Percentiles rank a stretch among this genome's conserved stretches.
Evolutionary conservation across 2,113 vertebrate genomes (phyloP).

Genomic region (Boleophthalmus pectinirostris): DNA sequence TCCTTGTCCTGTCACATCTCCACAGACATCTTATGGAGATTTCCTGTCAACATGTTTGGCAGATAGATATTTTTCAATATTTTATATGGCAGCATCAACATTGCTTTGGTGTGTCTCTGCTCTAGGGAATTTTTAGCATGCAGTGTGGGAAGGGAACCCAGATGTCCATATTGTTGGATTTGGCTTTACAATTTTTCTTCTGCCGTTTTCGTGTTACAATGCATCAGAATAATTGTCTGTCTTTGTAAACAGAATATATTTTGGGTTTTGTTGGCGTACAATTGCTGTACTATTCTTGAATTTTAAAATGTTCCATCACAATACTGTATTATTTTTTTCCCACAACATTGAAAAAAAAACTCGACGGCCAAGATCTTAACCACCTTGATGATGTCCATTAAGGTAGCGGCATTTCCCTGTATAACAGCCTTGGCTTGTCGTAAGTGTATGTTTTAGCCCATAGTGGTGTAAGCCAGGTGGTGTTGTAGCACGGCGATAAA

Average conservation of each 20-base stretch:
- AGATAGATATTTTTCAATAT: slow-evolving; percentile 30
- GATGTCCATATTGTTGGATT: slow-evolving; percentile 52
- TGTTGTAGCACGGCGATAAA: slow-evolving; percentile 14
- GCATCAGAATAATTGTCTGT: slow-evolving; percentile 15
- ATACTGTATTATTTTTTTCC: not conserved
- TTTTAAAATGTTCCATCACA: slow-evolving; percentile 4
- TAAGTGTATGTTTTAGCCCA: slow-evolving; percentile 13
- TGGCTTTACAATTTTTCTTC: slow-evolving; percentile 33
- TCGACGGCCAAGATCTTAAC: slow-evolving; percentile 1
- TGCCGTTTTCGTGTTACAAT: slow-evolving; percentile 31
- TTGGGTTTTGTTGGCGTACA: not conserved
- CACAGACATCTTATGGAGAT: not conserved
- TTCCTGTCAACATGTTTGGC: slow-evolving; percentile 31
- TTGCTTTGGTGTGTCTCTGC: slow-evolving; percentile 38
- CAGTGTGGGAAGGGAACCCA: slow-evolving; percentile 32
- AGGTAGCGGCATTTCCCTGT: not conserved
- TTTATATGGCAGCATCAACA: slow-evolving; percentile 32
- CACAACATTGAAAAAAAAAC: not conserved
- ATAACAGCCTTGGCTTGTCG: not conserved
- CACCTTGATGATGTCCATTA: not conserved
- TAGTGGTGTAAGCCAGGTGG: slow-evolving; percentile 8
- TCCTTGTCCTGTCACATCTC: slow-evolving; percentile 10
- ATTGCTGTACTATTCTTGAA: slow-evolving; percentile 9
- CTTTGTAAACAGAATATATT: not conserved
- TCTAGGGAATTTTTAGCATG: slow-evolving; percentile 9